Evolutionary conservation across 2,113 vertebrate species (phyloP), one percentile per base, ranked within the genome.

Genomic region (Malurus elegans): DNA sequence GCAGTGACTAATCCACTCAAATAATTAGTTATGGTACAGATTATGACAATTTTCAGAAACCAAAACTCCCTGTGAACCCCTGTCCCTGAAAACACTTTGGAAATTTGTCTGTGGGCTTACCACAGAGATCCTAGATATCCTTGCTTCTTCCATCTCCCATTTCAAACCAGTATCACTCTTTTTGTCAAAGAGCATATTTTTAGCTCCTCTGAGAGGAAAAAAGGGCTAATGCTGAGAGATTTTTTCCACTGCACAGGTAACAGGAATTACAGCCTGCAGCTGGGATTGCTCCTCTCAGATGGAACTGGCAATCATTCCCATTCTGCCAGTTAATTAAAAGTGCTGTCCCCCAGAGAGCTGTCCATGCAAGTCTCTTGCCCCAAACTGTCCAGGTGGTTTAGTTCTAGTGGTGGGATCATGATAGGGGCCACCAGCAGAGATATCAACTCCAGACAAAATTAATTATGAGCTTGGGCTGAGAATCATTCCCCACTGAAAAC

Each of bases 261-360:
- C 20, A 78, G 54, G 86, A 92, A 88, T 88, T 56, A 65, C 6
- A 88, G 75, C 0, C 0, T 66, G 75, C 56, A 73, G 75, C 47
- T 86, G 86, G 72, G 61, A 80, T 60, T 31, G 28, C 15, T 64
- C 51, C 60, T 50, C 50, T 76, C 53, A 56, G n/a, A 86, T 58
- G n/a, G 67, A 88, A 54, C 20, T 66, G 67, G 79, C 86, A 78
- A 48, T 80, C 31, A 23, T 47, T 74, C 60, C 40, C 42, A 29
- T 86, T 44, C 79, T 88, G 69, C 60, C 67, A 81, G 44, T 71
- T 93, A 88, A 88, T 91, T 94, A 83, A 56, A 91, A 88, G 69
- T 1, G 0, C 17, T 62, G 9, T 64, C 26, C 36, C 45, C 34
- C 10, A 34, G 51, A 83, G 75, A 31, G 64, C 56, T 92, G 58